Evolutionary conservation across 1,140 invertebrate species (phyloP), one percentile per base, ranked within the genome.

Genomic region (Tribolium castaneum): DNA sequence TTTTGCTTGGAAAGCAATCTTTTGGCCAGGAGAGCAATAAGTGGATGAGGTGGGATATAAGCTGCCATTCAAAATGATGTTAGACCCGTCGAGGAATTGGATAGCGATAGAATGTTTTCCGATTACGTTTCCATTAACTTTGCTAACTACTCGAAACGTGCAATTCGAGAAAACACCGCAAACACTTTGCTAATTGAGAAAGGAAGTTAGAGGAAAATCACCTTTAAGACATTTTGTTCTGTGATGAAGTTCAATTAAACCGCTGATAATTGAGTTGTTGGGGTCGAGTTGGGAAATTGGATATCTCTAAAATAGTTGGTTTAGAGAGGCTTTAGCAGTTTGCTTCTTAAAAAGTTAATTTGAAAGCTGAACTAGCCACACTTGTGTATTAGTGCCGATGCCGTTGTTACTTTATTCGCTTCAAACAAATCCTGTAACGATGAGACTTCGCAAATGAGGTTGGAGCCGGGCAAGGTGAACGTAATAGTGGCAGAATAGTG

Each of bases 111-210:
- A 66, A 66, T 35, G 59, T 66, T 66, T 66, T 66, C 59, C 59
- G 59, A 81, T 81, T 83, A 81, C 81, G 79, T 79, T 83, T 83
- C 80, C 76, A 83, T 83, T 83, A 83, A 82, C 81, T 80, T 76
- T 54, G 77, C 81, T 83, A 83, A 83, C 82, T 82, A 81, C 81
- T 82, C 82, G 80, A 82, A 83, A 81, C 82, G 80, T 81, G 80
- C 79, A 82, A 83, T 83, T 83, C 81, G 72, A 75, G 78, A 75
- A 80, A 80, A 80, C 73, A 82, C 82, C 82, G 80, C 82, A 81
- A 83, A 83, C 81, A 83, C 82, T 83, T 83, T 80, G 78, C 72
- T 78, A 82, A 83, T 83, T 81, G 71, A 56, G 78, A 78, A 75
- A 76, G 81, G 81, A 81, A 81, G 66, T 77, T 59, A 71, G 50